Percentiles rank a stretch among this genome's conserved stretches.
Conservation (phyloP, 2,797 vertebrate species). For the Tachyglossus aculeatus region DNA sequence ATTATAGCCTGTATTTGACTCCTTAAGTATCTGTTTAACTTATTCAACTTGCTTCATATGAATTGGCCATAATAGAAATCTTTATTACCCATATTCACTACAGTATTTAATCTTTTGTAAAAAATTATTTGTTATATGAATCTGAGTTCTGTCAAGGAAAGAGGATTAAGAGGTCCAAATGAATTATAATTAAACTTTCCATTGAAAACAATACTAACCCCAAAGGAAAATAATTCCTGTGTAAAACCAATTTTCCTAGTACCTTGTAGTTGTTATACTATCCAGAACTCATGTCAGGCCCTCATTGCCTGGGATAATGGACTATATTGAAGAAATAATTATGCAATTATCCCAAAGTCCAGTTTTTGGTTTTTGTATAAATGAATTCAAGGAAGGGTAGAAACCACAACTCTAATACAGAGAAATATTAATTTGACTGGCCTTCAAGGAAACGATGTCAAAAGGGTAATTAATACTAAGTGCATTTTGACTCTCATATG, state of each 20-base stretch:
- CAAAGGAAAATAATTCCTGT: constrained; percentile 22
- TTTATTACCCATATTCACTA: constrained; percentile 33
- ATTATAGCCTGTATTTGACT: constrained; percentile 28
- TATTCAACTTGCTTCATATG: constrained; percentile 50
- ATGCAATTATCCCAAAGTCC: too few relatives aligned
- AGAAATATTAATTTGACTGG: too few relatives aligned
- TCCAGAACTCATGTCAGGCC: too few relatives aligned
- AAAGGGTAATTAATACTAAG: too few relatives aligned
- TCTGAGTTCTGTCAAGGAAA: constrained; percentile 17
- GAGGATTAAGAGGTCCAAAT: constrained; percentile 9
- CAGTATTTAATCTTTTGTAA: constrained; percentile 42
- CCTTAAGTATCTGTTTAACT: constrained; percentile 48
- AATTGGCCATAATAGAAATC: constrained; percentile 38
- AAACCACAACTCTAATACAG: too few relatives aligned
- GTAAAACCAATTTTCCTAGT: constrained; percentile 16
- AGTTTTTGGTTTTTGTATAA: too few relatives aligned
- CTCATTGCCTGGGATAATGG: too few relatives aligned
- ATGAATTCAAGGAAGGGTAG: too few relatives aligned
- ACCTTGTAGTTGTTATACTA: too few relatives aligned
- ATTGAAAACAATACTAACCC: constrained; percentile 36
- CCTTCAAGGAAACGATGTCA: too few relatives aligned
- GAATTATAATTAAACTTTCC: constrained; percentile 10
- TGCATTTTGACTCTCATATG: too few relatives aligned
- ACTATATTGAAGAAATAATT: too few relatives aligned
- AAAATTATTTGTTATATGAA: constrained; percentile 14